Conservation (phyloP, 1,140 invertebrate genomes). For the Papilio polytes region DNA sequence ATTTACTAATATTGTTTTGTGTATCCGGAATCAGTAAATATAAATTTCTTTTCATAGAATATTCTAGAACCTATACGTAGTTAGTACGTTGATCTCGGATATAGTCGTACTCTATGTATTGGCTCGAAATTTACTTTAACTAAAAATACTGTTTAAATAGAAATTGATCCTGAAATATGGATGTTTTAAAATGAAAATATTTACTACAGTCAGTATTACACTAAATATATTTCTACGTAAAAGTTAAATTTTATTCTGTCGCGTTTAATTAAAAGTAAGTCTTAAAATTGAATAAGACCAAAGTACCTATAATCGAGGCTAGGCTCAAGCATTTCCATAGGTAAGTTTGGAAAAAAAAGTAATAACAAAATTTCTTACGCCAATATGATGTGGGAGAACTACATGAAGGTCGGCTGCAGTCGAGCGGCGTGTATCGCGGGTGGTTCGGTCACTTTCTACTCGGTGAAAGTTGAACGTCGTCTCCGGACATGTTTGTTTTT, state of each 20-base stretch:
- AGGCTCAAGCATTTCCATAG: no score
- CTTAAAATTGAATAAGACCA: not conserved
- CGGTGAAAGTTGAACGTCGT: conserved; percentile 71
- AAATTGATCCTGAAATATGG: not conserved
- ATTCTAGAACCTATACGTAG: conserved; percentile 62
- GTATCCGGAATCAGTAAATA: conserved; percentile 36
- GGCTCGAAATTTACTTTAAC: conserved; percentile 39
- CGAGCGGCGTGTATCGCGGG: conserved; percentile 48
- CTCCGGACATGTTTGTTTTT: conserved; percentile 64
- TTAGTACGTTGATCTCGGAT: conserved; percentile 63
- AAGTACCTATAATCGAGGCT: no score
- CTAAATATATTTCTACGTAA: no score
- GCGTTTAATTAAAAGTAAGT: no score
- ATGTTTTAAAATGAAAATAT: no score
- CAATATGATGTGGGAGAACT: conserved; percentile 46
- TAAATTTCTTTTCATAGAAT: conserved; percentile 48
- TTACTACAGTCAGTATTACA: no score
- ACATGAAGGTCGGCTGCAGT: conserved; percentile 45
- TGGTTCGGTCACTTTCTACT: conserved; percentile 76
- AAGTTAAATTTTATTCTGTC: no score
- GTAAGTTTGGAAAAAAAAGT: no score
- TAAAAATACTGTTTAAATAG: not conserved
- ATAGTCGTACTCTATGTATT: conserved; percentile 47
- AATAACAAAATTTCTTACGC: not conserved
- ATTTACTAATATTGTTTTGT: conserved; percentile 8